Conservation (phyloP, 2,113 vertebrate species). For the Aix galericulata region DNA sequence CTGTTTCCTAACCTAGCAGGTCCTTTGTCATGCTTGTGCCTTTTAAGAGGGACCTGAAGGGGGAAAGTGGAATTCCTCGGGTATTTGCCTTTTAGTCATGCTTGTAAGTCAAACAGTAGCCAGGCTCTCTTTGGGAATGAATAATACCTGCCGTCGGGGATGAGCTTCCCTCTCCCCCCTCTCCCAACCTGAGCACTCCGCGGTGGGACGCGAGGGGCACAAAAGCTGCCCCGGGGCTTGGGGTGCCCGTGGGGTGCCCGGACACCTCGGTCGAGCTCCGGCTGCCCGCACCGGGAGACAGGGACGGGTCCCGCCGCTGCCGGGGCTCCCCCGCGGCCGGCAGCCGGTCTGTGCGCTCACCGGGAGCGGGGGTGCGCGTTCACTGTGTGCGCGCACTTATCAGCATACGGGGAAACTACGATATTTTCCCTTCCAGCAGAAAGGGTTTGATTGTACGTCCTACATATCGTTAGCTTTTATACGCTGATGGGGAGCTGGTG, state of each 20-base stretch:
- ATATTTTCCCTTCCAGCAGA: neutral
- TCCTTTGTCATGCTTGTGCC: conserved; percentile 52
- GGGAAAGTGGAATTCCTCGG: conserved; percentile 50
- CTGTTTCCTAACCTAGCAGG: conserved; percentile 63
- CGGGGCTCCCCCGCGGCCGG: neutral
- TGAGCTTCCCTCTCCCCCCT: neutral
- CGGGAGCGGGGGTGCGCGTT: neutral
- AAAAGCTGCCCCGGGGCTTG: neutral
- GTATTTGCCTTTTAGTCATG: conserved; percentile 65
- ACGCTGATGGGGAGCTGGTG: too few relatives aligned
- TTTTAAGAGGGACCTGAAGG: conserved; percentile 54
- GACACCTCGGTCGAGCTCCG: neutral
- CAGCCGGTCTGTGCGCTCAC: neutral
- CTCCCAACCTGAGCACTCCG: neutral
- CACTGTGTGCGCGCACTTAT: neutral
- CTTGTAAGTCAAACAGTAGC: conserved; percentile 45
- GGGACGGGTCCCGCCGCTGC: neutral
- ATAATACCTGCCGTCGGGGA: conserved; percentile 35
- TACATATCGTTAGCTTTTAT: neutral
- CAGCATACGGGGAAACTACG: neutral
- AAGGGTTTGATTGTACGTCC: neutral
- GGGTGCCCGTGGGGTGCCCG: too few relatives aligned
- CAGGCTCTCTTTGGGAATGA: neutral
- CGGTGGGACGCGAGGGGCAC: neutral
- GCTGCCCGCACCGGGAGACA: neutral